These are phyloP conservation scores for Heliconius cydno DNA, from an alignment of 2,888 invertebrate species.

Conservation along the genomic window DNA sequence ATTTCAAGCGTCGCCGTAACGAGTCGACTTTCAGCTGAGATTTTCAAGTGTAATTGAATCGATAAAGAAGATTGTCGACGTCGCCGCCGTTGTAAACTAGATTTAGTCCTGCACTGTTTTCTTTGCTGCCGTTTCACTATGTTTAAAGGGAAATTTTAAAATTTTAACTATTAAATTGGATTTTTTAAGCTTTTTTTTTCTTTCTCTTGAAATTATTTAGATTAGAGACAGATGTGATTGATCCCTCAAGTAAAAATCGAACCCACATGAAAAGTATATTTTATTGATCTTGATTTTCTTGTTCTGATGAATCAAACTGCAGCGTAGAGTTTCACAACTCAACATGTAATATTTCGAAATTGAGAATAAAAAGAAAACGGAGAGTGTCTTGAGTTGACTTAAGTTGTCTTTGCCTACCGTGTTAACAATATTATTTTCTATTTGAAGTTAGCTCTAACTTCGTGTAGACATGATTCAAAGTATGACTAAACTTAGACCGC, in stretches of 20 bases:
- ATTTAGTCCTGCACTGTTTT: slow-evolving; percentile 39
- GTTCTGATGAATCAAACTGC: not conserved
- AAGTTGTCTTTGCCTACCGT: too few relatives aligned
- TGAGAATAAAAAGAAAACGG: too few relatives aligned
- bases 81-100: slow-evolving; percentile 35
- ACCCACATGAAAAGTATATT: not conserved
- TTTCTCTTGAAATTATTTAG: not conserved
- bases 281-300: not conserved
- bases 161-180: not conserved
- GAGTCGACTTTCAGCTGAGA: slow-evolving; percentile 42
- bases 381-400: too few relatives aligned
- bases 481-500: not conserved
- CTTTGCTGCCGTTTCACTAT: not conserved
- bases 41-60: slow-evolving; percentile 43
- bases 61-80: slow-evolving; percentile 29
- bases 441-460: not conserved
- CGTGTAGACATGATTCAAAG: not conserved
- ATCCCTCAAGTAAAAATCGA: too few relatives aligned
- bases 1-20: slow-evolving; percentile 30
- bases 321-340: not conserved
- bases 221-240: not conserved
- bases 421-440: not conserved
- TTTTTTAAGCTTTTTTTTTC: not conserved
- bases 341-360: not conserved
- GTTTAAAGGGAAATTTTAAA: not conserved